Evolutionary conservation across 2,113 vertebrate species (phyloP).

Genomic region (Neopipo cinnamomea): DNA sequence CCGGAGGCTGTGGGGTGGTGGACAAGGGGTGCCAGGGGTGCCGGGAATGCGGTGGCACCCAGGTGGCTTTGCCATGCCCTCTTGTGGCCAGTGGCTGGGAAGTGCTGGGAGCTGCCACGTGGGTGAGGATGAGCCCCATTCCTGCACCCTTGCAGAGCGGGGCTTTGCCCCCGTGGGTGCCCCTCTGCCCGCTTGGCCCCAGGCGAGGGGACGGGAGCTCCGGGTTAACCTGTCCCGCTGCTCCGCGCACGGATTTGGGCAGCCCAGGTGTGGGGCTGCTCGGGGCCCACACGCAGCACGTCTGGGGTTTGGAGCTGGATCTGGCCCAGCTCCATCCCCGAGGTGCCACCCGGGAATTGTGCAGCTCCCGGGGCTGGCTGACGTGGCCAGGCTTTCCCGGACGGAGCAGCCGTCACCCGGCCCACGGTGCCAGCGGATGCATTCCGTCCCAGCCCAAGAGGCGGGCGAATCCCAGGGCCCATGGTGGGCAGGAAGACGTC

Average conservation of each 20-base stretch:
- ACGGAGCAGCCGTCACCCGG: not conserved
- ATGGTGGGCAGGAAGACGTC: not conserved
- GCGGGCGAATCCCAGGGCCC: not conserved
- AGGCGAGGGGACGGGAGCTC: not conserved
- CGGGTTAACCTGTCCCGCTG: fast-evolving
- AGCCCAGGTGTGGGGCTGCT: not conserved
- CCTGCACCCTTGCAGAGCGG: fast-evolving
- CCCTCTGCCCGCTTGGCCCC: not conserved
- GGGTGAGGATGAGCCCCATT: not conserved
- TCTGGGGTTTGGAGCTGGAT: fast-evolving
- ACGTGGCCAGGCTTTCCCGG: not conserved
- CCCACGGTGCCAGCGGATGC: not conserved
- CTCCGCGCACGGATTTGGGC: not conserved
- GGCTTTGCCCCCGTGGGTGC: not conserved
- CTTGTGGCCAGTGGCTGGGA: not conserved
- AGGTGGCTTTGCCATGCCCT: not conserved
- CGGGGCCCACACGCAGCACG: fast-evolving
- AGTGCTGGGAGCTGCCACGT: too few relatives aligned
- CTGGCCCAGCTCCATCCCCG: not conserved
- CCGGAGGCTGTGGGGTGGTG: not conserved
- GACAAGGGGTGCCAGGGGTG: not conserved
- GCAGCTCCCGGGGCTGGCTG: fast-evolving
- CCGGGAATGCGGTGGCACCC: fast-evolving
- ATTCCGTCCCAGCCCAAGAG: not conserved
- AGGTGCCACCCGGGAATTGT: fast-evolving